Conservation (phyloP, 2,797 vertebrate species). For the Pseudopleuronectes americanus region DNA sequence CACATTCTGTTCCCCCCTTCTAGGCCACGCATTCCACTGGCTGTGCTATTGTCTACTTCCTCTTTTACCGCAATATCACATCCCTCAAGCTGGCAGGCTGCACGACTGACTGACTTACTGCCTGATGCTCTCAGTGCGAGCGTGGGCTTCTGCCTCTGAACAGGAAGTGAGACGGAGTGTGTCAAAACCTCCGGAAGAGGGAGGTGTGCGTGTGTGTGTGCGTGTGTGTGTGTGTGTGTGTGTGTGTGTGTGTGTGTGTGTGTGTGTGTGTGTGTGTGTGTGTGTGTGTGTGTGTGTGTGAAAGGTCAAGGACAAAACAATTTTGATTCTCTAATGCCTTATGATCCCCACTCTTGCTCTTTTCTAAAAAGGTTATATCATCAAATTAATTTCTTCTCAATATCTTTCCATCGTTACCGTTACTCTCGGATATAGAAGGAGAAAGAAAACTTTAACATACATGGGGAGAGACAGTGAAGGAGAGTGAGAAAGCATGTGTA, state of each 20-base stretch:
- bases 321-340: neutral
- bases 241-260: constrained; percentile 12
- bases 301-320: neutral
- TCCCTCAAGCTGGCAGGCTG: constrained; percentile 43
- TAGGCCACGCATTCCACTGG: constrained; percentile 59
- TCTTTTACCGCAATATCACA: constrained; percentile 62
- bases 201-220: constrained; percentile 3
- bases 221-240: neutral
- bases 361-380: neutral
- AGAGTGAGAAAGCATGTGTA: constrained; percentile 16
- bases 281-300: constrained; percentile 5
- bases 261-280: neutral
- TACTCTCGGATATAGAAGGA: neutral
- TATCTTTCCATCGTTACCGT: too few species aligned
- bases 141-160: constrained; percentile 12
- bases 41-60: constrained; percentile 70
- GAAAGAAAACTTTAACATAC: constrained; percentile 6
- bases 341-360: neutral
- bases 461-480: constrained; percentile 4
- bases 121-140: neutral
- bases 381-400: neutral
- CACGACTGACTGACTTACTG: constrained; percentile 24
- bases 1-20: constrained; percentile 57
- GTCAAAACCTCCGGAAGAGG: constrained; percentile 40
- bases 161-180: constrained; percentile 57